These are phyloP conservation scores for Drosophila saltans DNA, from an alignment of 1,140 invertebrate species.

Conservation along the genomic window DNA sequence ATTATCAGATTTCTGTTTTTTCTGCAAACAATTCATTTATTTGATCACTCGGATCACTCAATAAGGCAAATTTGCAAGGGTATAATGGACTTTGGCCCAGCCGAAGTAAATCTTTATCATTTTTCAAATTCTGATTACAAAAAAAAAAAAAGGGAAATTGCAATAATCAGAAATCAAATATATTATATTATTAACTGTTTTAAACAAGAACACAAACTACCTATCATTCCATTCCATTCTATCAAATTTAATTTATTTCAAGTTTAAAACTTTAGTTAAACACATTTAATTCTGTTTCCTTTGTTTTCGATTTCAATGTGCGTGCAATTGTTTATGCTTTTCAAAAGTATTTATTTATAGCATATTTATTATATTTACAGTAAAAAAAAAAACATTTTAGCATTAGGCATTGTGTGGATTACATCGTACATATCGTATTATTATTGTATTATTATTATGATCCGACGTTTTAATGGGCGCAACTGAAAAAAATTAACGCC, in stretches of 20 bases:
- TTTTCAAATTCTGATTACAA: background rate
- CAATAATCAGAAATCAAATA: conserved; percentile 9
- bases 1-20: background rate
- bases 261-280: conserved; percentile 59
- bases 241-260: conserved; percentile 65
- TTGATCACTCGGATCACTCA: background rate
- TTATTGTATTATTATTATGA: conserved; percentile 46
- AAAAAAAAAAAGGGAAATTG: conserved; percentile 1
- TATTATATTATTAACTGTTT: background rate
- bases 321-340: conserved; percentile 80
- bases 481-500: conserved; percentile 26
- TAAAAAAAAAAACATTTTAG: conserved; percentile 30
- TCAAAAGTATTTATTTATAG: conserved; percentile 75
- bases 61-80: background rate
- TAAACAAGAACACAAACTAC: background rate
- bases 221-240: conserved; percentile 58
- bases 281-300: conserved; percentile 38
- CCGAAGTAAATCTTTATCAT: background rate
- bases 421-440: conserved; percentile 74
- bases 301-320: conserved; percentile 51
- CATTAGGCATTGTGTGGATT: conserved; percentile 40
- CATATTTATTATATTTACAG: conserved; percentile 50
- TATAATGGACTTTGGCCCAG: background rate
- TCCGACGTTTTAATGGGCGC: conserved; percentile 27
- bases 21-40: background rate